Conservation (phyloP, 1,140 invertebrate genomes). For the Drosophila dunni region DNA sequence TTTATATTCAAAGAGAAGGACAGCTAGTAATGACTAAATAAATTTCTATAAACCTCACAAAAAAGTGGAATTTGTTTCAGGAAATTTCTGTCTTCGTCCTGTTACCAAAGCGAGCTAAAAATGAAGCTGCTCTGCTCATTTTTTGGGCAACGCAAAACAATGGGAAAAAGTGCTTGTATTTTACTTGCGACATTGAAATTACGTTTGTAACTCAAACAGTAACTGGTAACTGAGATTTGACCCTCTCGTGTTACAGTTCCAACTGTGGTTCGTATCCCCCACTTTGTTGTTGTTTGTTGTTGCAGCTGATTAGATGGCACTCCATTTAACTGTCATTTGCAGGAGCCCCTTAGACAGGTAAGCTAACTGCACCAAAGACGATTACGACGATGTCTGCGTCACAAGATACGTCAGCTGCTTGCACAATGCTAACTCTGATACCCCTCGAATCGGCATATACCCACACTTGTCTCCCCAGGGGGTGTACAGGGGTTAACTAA, state of each 20-base stretch:
- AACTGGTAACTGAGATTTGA: constrained; percentile 27
- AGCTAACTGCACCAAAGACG: constrained; percentile 43
- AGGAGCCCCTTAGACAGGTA: constrained; percentile 18
- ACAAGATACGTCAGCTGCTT: constrained; percentile 24
- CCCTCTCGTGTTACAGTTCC: not conserved
- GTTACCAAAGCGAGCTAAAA: not conserved
- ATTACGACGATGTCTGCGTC: constrained; percentile 36
- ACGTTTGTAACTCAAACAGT: constrained; percentile 11
- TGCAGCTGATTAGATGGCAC: constrained; percentile 47
- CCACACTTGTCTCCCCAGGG: not conserved
- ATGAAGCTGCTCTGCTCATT: not conserved
- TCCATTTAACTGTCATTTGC: constrained; percentile 53
- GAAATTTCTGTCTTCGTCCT: no score
- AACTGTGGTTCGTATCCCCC: not conserved
- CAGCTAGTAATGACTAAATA: no score
- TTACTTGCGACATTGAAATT: constrained; percentile 19
- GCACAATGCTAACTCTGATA: constrained; percentile 23
- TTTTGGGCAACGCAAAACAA: not conserved
- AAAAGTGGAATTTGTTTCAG: no score
- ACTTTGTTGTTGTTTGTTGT: not conserved
- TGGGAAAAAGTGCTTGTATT: not conserved
- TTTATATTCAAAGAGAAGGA: no score
- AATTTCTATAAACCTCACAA: no score
- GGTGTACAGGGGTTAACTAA: not conserved
- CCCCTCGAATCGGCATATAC: not conserved